Base-by-base conservation (phyloP, 2,888 invertebrate species). In the Graphium colonna region DNA sequence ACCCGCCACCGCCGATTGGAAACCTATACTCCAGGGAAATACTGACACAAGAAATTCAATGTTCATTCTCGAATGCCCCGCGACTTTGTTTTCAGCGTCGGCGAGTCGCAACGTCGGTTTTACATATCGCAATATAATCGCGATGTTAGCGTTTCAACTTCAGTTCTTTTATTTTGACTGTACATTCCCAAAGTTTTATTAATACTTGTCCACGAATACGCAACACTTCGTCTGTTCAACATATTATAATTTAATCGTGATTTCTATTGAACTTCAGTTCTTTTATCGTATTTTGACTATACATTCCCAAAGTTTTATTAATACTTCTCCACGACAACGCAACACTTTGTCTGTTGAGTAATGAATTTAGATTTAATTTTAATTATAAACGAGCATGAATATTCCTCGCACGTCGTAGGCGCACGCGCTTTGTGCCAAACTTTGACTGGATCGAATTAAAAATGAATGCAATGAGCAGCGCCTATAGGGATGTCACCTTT, bases 1-100 rank as follows among this genome's bases (percentile, higher is more conserved):
- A 86, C 87, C 87, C 68, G 76, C 74, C 68, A 73, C 67, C 71
- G 75, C 73, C 83, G 83, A 87, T 88, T 86, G 87, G 85, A 84
- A 86, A 82, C 80, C 79, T 75, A 76, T 75, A 79, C 80, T 79
- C 79, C 62, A 68, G 77, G 79, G 77, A 83, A 79, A 78, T 75
- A 71, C 69, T 73, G 72, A 67, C 71, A 67, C 71, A 62, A 72
- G 79, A 79, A 83, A 54, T 80, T 84, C 79, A 77, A 82, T 77
- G 72, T 71, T 70, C 64, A 64, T 72, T 79, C 78, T 75, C 58
- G 67, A 68, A 71, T 67, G 61, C 72, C 73, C 70, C 60, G 60
- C 62, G 62, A 66, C 58, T 69, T 12, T 31, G 41, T 42, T 15
- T 41, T 10, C 4, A 15, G 38, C 26, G 13, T 8, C 9, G 1